Evolutionary conservation across 92 coral and sea anemone species (phyloP).

Genomic region (Siderastrea siderea): DNA sequence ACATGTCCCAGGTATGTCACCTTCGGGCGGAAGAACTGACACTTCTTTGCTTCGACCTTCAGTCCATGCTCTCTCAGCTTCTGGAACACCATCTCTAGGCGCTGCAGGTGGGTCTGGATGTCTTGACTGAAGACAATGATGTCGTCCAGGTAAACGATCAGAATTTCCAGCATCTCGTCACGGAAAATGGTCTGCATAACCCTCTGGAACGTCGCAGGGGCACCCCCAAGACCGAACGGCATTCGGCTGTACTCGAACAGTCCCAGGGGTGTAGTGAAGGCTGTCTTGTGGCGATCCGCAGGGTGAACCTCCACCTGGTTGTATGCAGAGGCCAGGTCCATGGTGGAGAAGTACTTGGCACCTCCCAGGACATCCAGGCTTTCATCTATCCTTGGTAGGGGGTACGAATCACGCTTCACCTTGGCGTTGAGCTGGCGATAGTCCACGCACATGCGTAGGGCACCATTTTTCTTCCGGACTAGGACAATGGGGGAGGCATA

Average conservation of each 20-base stretch:
- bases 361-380: too few relatives aligned
- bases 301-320: constrained; percentile 53
- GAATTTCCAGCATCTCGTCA: constrained; percentile 43
- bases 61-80: constrained; percentile 51
- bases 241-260: constrained; percentile 56
- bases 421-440: constrained; percentile 61
- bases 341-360: constrained; percentile 17
- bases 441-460: constrained; percentile 72
- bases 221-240: constrained; percentile 5
- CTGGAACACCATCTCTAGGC: constrained; percentile 35
- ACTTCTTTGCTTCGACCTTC: constrained; percentile 56
- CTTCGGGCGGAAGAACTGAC: constrained; percentile 28
- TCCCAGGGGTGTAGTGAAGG: constrained; percentile 65
- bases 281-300: constrained; percentile 55
- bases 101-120: constrained; percentile 24
- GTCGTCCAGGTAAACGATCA: constrained; percentile 65
- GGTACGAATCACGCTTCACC: constrained; percentile 41
- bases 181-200: constrained; percentile 53
- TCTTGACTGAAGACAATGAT: constrained; percentile 44
- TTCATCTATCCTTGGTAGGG: constrained; percentile 65
- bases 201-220: too few relatives aligned
- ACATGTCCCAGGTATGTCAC: constrained; percentile 66
- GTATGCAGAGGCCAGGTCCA: constrained; percentile 58
- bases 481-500: constrained; percentile 71
- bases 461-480: constrained; percentile 69